A percentile compares a stretch with the other conserved stretches of the same genome.
phyloP scores from a whole-genome alignment of 2,888 invertebrate genomes.

The Neoitamus cyanurus region DNA sequence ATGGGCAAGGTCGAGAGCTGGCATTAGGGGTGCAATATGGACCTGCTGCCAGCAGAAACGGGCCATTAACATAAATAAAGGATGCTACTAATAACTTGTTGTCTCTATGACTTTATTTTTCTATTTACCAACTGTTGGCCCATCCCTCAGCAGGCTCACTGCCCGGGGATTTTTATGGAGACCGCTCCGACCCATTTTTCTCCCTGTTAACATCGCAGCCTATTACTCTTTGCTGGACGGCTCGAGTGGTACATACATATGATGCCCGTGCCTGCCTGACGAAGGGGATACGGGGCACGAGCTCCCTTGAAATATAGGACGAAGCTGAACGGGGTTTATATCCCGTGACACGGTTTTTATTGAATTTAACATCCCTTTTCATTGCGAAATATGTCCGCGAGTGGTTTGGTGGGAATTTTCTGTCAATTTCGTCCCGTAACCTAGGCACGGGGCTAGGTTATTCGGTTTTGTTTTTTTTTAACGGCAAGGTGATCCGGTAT shows the following conservation, averaged over 20 bases:
- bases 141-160: neutral
- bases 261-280: neutral
- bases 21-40: neutral
- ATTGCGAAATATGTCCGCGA: neutral
- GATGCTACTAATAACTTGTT: slow-evolving; percentile 25
- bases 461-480: neutral
- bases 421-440: neutral
- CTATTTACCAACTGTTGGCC: slow-evolving; percentile 28
- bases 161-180: neutral
- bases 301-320: neutral
- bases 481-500: neutral
- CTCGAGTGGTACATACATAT: neutral
- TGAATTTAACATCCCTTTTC: neutral
- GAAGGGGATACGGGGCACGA: neutral
- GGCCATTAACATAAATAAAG: slow-evolving; percentile 29
- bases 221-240: neutral
- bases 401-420: neutral
- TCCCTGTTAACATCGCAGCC: neutral
- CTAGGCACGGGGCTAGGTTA: neutral
- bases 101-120: slow-evolving; percentile 30
- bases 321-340: neutral
- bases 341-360: neutral
- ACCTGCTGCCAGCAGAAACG: neutral
- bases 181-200: neutral
- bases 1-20: neutral